phyloP scores from a whole-genome alignment of 2,113 vertebrate species.

The Chauna torquata region DNA sequence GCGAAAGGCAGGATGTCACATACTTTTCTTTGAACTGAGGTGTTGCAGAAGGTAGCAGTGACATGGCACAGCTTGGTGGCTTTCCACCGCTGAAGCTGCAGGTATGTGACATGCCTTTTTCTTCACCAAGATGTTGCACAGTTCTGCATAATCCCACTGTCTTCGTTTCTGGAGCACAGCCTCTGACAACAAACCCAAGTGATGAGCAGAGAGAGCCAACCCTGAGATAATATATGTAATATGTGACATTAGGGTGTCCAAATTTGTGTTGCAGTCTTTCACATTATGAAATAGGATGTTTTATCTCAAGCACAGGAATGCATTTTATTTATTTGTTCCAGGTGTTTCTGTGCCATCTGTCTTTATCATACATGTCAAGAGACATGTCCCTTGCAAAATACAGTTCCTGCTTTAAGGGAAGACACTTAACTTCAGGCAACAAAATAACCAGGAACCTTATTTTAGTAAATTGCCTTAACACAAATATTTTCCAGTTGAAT shows the following conservation, averaged over 20 bases:
- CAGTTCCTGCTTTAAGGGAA: not conserved
- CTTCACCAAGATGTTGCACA: not conserved
- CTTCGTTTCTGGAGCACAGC: slow-evolving; percentile 34
- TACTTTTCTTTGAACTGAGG: slow-evolving; percentile 66
- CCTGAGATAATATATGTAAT: slow-evolving; percentile 13
- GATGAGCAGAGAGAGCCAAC: slow-evolving; percentile 32
- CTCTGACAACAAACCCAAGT: slow-evolving; percentile 24
- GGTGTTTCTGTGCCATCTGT: slow-evolving; percentile 47
- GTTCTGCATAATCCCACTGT: not conserved
- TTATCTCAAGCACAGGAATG: not conserved
- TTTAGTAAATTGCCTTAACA: not conserved
- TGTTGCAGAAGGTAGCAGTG: slow-evolving; percentile 40
- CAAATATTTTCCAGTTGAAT: not conserved
- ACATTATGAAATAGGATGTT: not conserved
- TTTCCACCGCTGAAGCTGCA: slow-evolving; percentile 36
- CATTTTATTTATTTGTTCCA: slow-evolving; percentile 41
- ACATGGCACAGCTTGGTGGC: slow-evolving; percentile 69
- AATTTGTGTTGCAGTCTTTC: not conserved
- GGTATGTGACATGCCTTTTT: slow-evolving; percentile 25
- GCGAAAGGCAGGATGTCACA: slow-evolving; percentile 56
- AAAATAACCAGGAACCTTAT: not conserved
- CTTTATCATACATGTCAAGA: not conserved
- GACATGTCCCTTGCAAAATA: not conserved
- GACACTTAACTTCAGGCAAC: not conserved
- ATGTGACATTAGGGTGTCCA: slow-evolving; percentile 33